phyloP scores from a whole-genome alignment of 2,888 invertebrate genomes.

The Julus scanicus region DNA sequence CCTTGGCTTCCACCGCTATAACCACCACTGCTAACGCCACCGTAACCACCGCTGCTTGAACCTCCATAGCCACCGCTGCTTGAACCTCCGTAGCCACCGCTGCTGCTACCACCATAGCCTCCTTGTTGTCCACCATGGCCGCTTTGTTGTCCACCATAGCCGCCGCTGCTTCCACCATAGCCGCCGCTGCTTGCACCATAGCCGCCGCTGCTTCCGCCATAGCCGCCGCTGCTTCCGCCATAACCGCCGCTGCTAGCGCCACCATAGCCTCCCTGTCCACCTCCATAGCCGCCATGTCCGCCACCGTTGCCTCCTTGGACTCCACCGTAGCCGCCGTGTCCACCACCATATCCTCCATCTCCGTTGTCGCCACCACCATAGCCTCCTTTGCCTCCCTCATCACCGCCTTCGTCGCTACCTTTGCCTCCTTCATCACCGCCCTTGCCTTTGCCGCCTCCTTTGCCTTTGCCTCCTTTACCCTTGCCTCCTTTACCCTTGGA shows the following conservation, averaged over 20 bases:
- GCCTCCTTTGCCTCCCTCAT: neutral
- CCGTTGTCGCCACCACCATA: neutral
- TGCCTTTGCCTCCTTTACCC: conserved; percentile 46
- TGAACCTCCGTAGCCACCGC: neutral
- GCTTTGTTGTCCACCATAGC: conserved; percentile 10
- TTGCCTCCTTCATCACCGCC: too few species aligned
- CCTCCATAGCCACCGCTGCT: neutral
- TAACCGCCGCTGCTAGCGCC: neutral
- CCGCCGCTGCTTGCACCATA: conserved; percentile 25
- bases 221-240: neutral
- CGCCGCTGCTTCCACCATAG: conserved; percentile 6
- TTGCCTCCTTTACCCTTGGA: conserved; percentile 16
- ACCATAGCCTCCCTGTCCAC: neutral
- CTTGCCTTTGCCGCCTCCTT: conserved; percentile 8
- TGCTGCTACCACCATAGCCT: neutral
- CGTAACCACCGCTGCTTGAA: neutral
- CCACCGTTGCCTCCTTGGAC: conserved; percentile 4
- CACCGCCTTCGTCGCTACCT: neutral
- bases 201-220: neutral
- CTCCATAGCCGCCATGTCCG: neutral
- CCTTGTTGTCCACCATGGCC: neutral
- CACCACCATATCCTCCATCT: conserved; percentile 26
- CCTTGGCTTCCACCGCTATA: conserved; percentile 51
- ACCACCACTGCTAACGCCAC: neutral
- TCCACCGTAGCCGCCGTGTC: conserved; percentile 15